Conservation (phyloP, 2,113 vertebrate genomes). For the Turdus rufiventris region DNA sequence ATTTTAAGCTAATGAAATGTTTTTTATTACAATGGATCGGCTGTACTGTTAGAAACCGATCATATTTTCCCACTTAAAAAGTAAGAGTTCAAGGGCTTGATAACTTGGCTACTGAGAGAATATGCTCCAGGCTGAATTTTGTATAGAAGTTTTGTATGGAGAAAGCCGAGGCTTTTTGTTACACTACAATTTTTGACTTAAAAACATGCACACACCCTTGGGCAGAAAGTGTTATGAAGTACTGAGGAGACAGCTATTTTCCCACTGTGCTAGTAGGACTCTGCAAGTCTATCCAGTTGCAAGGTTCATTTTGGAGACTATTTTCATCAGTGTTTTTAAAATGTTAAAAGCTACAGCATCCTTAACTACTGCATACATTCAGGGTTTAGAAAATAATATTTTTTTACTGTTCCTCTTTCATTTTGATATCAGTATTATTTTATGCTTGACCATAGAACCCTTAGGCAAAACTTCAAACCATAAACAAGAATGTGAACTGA, state of each 20-base stretch:
- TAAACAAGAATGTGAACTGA: neutral
- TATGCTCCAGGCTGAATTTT: neutral
- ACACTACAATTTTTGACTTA: neutral
- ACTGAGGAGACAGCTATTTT: neutral
- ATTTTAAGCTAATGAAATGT: slow-evolving; percentile 29
- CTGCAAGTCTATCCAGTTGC: neutral
- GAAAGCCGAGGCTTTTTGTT: neutral
- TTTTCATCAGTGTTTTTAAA: neutral
- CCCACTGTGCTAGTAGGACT: neutral
- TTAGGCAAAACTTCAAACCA: neutral
- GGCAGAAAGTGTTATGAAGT: neutral
- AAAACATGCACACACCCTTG: neutral
- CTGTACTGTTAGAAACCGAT: neutral
- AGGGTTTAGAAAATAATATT: neutral
- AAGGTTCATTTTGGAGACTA: neutral
- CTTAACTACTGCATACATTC: neutral
- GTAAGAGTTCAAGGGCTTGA: slow-evolving; percentile 28
- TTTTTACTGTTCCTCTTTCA: neutral
- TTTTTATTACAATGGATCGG: slow-evolving; percentile 16
- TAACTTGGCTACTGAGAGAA: neutral
- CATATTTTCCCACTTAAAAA: slow-evolving; percentile 21
- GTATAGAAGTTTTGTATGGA: neutral
- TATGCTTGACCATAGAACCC: neutral
- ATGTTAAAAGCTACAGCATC: neutral
- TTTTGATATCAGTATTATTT: neutral